A percentile compares a stretch with the other conserved stretches of the same genome.
Conservation (phyloP, 2,888 invertebrate species). For the Drosophila parthenogenetica region DNA sequence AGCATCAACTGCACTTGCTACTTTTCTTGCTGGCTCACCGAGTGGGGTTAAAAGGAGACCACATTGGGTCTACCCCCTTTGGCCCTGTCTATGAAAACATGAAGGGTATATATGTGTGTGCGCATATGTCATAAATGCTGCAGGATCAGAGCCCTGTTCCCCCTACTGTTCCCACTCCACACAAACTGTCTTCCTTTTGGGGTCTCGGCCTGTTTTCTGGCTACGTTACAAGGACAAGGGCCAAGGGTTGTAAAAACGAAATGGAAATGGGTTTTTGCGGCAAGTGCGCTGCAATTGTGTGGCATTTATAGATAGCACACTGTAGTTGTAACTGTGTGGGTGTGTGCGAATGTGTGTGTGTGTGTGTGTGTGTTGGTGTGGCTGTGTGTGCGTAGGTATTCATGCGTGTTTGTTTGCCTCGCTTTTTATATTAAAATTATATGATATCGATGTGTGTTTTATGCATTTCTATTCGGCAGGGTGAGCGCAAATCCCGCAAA, state of each 20-base stretch:
- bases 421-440: constrained; percentile 67
- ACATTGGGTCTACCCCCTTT: background rate
- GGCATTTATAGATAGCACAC: constrained; percentile 67
- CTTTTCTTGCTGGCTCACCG: background rate
- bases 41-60: background rate
- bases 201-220: constrained; percentile 34
- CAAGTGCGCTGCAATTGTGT: constrained; percentile 72
- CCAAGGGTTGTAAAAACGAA: constrained; percentile 59
- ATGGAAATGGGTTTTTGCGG: constrained; percentile 70
- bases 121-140: constrained; percentile 74
- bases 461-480: constrained; percentile 13
- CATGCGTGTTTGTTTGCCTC: constrained; percentile 57
- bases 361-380: constrained; percentile 13
- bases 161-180: constrained; percentile 7
- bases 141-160: constrained; percentile 25
- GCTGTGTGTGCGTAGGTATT: constrained; percentile 49
- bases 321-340: constrained; percentile 15
- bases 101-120: constrained; percentile 33
- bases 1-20: background rate
- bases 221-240: constrained; percentile 23
- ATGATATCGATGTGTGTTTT: constrained; percentile 57
- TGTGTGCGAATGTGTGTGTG: constrained; percentile 26
- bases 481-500: constrained; percentile 40
- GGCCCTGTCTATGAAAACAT: constrained; percentile 17
- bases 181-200: constrained; percentile 14